These are phyloP conservation scores for Pediacus dermestoides DNA, from an alignment of 2,888 invertebrate species.

Conservation along the genomic window DNA sequence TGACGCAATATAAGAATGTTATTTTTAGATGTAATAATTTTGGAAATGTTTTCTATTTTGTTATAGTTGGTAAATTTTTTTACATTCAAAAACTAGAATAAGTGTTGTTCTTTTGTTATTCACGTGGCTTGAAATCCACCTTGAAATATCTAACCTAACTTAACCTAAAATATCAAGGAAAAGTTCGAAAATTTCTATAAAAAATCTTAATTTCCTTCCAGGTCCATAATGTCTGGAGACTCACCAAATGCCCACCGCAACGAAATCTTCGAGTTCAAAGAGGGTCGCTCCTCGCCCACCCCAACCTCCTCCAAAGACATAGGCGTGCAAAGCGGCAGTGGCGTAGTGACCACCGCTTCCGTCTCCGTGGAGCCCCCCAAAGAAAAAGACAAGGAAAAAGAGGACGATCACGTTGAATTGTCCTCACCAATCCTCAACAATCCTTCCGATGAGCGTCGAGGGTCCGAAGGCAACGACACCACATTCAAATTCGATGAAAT, in stretches of 20 bases:
- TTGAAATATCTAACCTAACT: no score
- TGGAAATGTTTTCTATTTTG: no score
- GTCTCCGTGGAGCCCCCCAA: constrained; percentile 32
- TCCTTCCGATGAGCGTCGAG: constrained; percentile 14
- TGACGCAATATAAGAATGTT: no score
- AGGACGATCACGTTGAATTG: constrained; percentile 26
- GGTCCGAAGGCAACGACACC: constrained; percentile 19
- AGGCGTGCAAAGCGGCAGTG: constrained; percentile 26
- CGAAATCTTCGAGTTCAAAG: constrained; percentile 33
- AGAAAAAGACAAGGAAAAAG: constrained; percentile 24
- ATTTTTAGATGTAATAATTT: no score
- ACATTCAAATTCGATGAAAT: constrained; percentile 13
- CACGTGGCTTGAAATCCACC: no score
- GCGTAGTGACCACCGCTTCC: constrained; percentile 28
- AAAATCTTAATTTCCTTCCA: constrained; percentile 23
- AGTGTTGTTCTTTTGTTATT: no score
- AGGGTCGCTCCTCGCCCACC: constrained; percentile 28
- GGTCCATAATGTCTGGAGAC: constrained; percentile 40
- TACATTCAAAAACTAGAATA: no score
- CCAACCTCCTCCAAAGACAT: constrained; percentile 36
- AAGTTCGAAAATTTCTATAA: no score
- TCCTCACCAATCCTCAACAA: constrained; percentile 29
- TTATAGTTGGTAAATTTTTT: no score
- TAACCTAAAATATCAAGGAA: no score
- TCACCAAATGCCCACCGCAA: constrained; percentile 34